A percentile compares a stretch with the other conserved stretches of the same genome.
These are phyloP conservation scores for Leistus spinibarbis DNA, from an alignment of 2,888 invertebrate species.

Conservation along the genomic window DNA sequence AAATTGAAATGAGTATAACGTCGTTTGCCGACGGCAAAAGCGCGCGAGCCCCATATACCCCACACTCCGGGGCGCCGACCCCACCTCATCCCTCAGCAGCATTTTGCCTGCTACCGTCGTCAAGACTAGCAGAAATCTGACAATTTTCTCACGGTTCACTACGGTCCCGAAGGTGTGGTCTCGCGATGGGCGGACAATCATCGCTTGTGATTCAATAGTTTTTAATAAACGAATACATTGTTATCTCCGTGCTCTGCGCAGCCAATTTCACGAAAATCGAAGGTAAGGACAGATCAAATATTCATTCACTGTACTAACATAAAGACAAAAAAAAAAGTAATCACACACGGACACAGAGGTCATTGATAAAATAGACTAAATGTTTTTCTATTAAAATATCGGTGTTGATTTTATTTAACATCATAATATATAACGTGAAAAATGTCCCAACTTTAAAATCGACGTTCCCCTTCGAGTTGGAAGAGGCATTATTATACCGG, in stretches of 20 bases:
- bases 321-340: no score
- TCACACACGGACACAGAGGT: no score
- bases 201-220: background rate
- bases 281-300: no score
- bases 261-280: background rate
- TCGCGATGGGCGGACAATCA: background rate
- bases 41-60: background rate
- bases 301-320: no score
- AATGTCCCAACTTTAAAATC: no score
- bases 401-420: no score
- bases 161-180: conserved; percentile 1
- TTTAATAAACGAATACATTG: background rate
- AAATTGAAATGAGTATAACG: conserved; percentile 27
- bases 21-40: conserved; percentile 4
- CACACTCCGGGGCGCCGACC: background rate
- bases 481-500: background rate
- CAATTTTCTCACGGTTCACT: background rate
- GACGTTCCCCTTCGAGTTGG: background rate
- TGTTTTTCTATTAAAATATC: no score
- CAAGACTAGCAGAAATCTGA: background rate
- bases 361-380: no score
- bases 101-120: background rate
- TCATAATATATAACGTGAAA: no score
- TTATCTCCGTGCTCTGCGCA: background rate
- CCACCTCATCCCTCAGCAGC: background rate